Evolutionary conservation across 2,797 vertebrate genomes (phyloP).

Genomic region (Sebastes paucispinis): DNA sequence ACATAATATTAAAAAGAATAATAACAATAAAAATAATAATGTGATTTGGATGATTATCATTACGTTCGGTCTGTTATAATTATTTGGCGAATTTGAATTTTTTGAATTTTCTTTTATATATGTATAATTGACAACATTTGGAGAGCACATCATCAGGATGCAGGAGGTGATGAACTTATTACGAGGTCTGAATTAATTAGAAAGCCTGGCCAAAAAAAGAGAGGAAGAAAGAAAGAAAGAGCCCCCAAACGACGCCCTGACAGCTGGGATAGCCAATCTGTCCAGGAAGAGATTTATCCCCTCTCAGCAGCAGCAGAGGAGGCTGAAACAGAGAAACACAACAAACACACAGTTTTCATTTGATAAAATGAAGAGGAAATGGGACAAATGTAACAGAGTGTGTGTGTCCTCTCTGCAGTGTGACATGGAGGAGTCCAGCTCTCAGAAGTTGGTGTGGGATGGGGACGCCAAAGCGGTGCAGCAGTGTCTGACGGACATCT

Average conservation of each 20-base stretch:
- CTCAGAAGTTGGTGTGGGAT: conserved; percentile 91
- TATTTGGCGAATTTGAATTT: background rate
- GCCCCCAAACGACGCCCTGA: conserved; percentile 52
- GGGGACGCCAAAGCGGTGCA: conserved; percentile 96
- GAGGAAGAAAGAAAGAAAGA: background rate
- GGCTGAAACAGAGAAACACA: background rate
- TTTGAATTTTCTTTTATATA: background rate
- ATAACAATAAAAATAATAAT: background rate
- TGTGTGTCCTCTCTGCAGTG: conserved; percentile 11
- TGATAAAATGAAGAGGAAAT: no score
- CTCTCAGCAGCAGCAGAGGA: conserved; percentile 4
- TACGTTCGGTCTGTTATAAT: background rate
- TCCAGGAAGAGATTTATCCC: conserved; percentile 53
- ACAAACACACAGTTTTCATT: background rate
- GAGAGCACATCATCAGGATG: conserved; percentile 17
- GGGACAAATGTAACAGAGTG: background rate
- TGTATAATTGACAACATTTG: background rate
- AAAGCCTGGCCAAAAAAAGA: conserved; percentile 16
- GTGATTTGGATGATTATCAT: background rate
- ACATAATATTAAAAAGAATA: background rate
- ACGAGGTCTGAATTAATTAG: conserved; percentile 64
- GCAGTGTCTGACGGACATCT: conserved; percentile 97
- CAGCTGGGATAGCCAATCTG: conserved; percentile 65
- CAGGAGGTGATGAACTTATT: conserved; percentile 37
- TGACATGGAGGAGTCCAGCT: conserved; percentile 89